A percentile compares a stretch with the other conserved stretches of the same genome.
phyloP scores from a whole-genome alignment of 2,888 invertebrate species.

The Stenchaetothrips biformis region DNA sequence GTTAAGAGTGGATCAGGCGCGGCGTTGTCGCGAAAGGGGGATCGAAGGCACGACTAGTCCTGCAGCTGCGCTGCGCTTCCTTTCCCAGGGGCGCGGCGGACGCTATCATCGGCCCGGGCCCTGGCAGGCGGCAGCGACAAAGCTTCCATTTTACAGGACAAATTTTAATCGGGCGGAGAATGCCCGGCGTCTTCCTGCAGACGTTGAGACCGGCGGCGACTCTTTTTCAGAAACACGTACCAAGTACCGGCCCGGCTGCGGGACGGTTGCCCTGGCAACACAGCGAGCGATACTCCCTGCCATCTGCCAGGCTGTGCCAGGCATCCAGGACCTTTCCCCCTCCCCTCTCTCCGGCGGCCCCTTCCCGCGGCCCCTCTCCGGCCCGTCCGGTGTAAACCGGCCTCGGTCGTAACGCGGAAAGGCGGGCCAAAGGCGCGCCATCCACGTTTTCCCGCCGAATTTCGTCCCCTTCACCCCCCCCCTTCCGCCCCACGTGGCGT shows the following conservation, averaged over 20 bases:
- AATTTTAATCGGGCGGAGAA: background rate
- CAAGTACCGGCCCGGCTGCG: background rate
- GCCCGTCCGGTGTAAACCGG: conserved; percentile 15
- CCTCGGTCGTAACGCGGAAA: background rate
- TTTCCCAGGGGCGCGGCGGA: too few species aligned
- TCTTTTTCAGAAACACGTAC: background rate
- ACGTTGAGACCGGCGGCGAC: too few species aligned
- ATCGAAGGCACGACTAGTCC: background rate
- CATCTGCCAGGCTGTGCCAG: background rate
- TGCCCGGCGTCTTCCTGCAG: too few species aligned
- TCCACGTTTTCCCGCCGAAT: too few species aligned
- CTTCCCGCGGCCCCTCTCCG: background rate
- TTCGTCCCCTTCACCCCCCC: too few species aligned
- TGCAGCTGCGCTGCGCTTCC: too few species aligned
- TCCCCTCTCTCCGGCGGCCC: background rate
- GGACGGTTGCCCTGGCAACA: background rate
- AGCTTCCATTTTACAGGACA: background rate
- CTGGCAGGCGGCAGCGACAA: background rate
- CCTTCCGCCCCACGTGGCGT: too few species aligned
- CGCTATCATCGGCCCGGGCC: too few species aligned
- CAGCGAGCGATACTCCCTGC: background rate
- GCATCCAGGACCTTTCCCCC: background rate
- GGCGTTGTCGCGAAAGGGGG: background rate
- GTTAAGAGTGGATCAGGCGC: background rate
- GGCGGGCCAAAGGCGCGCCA: too few species aligned